Percentiles rank a stretch among this genome's conserved stretches.
phyloP scores from a whole-genome alignment of 2,888 invertebrate genomes.

The Chaetogeoica ovagalla region DNA sequence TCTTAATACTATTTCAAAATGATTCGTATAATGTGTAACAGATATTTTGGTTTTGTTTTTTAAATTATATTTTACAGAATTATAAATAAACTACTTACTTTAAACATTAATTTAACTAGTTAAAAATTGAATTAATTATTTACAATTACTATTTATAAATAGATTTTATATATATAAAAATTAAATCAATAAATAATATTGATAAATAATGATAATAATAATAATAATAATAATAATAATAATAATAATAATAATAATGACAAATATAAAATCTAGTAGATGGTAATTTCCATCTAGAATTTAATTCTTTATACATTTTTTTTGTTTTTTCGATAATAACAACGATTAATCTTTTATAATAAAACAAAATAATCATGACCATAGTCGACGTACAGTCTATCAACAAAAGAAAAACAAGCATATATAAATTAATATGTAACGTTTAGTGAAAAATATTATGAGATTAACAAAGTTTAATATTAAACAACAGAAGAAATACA shows the following conservation, averaged over 20 bases:
- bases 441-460: conserved; percentile 22
- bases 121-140: conserved; percentile 43
- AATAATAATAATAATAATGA: conserved; percentile 24
- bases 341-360: conserved; percentile 31
- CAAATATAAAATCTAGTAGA: conserved; percentile 45
- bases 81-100: conserved; percentile 42
- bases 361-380: conserved; percentile 46
- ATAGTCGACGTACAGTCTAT: neutral
- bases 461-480: conserved; percentile 18
- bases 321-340: conserved; percentile 23
- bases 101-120: conserved; percentile 49
- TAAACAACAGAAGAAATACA: conserved; percentile 31
- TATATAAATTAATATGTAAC: conserved; percentile 31
- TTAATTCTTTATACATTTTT: conserved; percentile 25
- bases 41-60: conserved; percentile 31
- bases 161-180: too few relatives aligned
- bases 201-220: too few relatives aligned
- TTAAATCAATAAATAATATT: too few relatives aligned
- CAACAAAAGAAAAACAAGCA: conserved; percentile 15
- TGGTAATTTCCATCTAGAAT: neutral
- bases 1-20: conserved; percentile 44
- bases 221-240: conserved; percentile 12
- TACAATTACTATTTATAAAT: conserved; percentile 41
- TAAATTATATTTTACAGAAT: conserved; percentile 35
- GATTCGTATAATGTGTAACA: conserved; percentile 40